These are phyloP conservation scores for Phymanthus crucifer DNA, from an alignment of 92 coral and sea anemone species.

Conservation along the genomic window DNA sequence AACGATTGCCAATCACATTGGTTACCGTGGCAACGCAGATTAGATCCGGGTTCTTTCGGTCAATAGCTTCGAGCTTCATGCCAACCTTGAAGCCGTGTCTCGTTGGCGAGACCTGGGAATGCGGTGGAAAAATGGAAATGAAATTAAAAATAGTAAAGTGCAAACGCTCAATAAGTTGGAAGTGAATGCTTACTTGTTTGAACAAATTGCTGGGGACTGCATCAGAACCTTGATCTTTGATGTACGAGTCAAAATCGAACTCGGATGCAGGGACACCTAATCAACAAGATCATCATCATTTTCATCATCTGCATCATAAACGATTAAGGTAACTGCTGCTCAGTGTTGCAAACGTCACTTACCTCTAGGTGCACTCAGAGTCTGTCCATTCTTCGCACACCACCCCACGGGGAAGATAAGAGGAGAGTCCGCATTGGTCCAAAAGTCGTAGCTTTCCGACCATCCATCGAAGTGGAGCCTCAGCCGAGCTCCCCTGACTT, in stretches of 20 bases:
- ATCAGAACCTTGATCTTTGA: conserved; percentile 66
- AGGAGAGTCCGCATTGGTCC: conserved; percentile 95
- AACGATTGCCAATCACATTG: conserved; percentile 95
- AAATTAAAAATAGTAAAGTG: background rate
- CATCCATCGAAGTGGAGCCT: conserved; percentile 97
- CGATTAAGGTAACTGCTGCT: background rate
- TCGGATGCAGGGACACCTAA: conserved; percentile 39
- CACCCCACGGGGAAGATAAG: conserved; percentile 90
- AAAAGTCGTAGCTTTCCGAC: conserved; percentile 99
- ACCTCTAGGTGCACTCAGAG: conserved; percentile 89
- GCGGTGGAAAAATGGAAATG: too few species aligned
- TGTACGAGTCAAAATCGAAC: conserved; percentile 74
- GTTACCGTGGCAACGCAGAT: conserved; percentile 99
- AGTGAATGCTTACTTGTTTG: conserved; percentile 58
- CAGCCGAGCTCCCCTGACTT: conserved; percentile 90
- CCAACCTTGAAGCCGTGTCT: conserved; percentile 86
- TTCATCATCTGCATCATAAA: background rate
- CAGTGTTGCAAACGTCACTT: conserved; percentile 18
- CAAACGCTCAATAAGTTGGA: background rate
- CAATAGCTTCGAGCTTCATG: conserved; percentile 97
- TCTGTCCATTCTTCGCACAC: conserved; percentile 87
- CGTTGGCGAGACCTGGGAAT: conserved; percentile 59
- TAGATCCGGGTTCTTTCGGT: conserved; percentile 97
- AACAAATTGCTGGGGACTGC: conserved; percentile 84
- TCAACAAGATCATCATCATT: background rate